Percentiles rank a stretch among this genome's conserved stretches.
phyloP scores from a whole-genome alignment of 2,888 invertebrate species.

The Phortica magna region DNA sequence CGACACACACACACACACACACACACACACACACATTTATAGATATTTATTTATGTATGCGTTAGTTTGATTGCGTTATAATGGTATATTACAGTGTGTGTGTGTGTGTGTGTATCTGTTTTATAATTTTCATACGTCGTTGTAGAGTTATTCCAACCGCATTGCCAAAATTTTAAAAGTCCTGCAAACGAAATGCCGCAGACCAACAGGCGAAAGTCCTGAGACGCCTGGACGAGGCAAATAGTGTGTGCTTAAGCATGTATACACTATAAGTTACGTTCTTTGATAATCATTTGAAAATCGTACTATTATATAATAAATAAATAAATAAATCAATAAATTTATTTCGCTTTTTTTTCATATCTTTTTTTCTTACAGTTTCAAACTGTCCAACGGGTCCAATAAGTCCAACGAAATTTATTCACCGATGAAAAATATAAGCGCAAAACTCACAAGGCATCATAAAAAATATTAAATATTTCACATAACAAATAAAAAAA shows the following conservation, averaged over 20 bases:
- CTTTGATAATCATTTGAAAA: no score
- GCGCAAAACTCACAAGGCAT: no score
- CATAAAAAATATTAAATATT: background rate
- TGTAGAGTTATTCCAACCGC: conserved; percentile 61
- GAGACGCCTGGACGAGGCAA: background rate
- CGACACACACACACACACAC: conserved; percentile 17
- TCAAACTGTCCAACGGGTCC: no score
- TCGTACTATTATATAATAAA: no score
- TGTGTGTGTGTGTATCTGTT: conserved; percentile 33
- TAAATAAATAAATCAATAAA: no score
- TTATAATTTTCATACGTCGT: conserved; percentile 43
- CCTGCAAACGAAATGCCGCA: conserved; percentile 39
- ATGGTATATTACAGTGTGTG: background rate
- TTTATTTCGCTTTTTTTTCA: no score
- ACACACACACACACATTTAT: conserved; percentile 12
- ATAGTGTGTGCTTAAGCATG: no score
- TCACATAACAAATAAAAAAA: background rate
- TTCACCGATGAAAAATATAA: no score
- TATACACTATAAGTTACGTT: no score
- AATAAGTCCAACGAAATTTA: no score
- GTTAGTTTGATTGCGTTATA: background rate
- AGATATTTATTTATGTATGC: conserved; percentile 36
- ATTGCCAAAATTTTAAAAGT: conserved; percentile 57
- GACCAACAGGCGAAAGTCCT: background rate
- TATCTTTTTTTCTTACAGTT: no score